phyloP scores from a whole-genome alignment of 1,140 invertebrate species.

The Drosophila pseudoananassae region DNA sequence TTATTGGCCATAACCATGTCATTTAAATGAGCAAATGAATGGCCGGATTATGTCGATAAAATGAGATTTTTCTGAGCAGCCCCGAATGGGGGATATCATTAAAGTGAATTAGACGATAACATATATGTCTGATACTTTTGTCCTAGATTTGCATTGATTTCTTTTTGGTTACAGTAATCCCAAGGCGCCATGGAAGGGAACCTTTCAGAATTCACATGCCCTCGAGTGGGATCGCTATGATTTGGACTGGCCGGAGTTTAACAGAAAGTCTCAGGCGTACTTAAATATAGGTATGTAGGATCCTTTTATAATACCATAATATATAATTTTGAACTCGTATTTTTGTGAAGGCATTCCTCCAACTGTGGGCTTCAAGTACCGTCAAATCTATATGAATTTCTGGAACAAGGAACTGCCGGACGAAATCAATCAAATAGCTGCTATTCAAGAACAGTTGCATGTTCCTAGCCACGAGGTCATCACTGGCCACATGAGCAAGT shows the following conservation, averaged over 20 bases:
- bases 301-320: neutral
- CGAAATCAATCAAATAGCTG: slow-evolving; percentile 85
- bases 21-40: slow-evolving; percentile 59
- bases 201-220: slow-evolving; percentile 86
- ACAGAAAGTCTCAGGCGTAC: slow-evolving; percentile 89
- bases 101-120: slow-evolving; percentile 23
- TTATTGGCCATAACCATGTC: slow-evolving; percentile 45
- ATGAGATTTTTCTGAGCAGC: slow-evolving; percentile 21
- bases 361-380: slow-evolving; percentile 87
- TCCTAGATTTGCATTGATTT: slow-evolving; percentile 4
- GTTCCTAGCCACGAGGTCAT: slow-evolving; percentile 66
- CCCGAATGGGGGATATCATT: neutral
- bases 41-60: slow-evolving; percentile 47
- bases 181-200: slow-evolving; percentile 87
- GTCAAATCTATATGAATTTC: slow-evolving; percentile 88
- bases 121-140: slow-evolving; percentile 6
- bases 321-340: neutral
- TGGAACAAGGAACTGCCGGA: slow-evolving; percentile 90
- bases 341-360: slow-evolving; percentile 88
- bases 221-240: slow-evolving; percentile 88
- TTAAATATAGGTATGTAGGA: slow-evolving; percentile 89
- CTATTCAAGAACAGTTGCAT: slow-evolving; percentile 71
- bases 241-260: slow-evolving; percentile 92
- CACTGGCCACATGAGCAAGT: slow-evolving; percentile 82
- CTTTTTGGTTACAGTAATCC: slow-evolving; percentile 87